Percentiles rank a stretch among this genome's conserved stretches.
Conservation (phyloP, 2,797 vertebrate species). For the Myotis findleyi region DNA sequence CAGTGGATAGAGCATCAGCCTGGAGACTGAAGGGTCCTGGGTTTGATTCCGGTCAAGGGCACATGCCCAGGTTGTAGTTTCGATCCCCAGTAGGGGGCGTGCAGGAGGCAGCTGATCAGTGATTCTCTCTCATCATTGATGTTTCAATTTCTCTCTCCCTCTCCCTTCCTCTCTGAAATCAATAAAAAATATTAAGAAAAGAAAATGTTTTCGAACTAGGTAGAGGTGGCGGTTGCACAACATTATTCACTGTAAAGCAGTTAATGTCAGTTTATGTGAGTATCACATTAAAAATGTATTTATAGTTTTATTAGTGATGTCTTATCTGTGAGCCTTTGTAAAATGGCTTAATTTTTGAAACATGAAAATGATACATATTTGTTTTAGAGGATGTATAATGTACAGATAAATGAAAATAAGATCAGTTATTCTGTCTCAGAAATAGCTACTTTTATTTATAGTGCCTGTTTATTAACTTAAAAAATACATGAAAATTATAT, state of each 20-base stretch:
- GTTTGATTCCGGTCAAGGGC: too few relatives aligned
- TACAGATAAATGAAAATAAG: background rate
- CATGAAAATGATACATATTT: conserved; percentile 2
- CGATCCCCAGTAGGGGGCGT: too few relatives aligned
- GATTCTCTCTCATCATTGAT: too few relatives aligned
- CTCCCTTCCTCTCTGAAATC: too few relatives aligned
- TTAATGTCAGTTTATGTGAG: conserved; percentile 16
- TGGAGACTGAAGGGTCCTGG: too few relatives aligned
- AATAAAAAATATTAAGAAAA: too few relatives aligned
- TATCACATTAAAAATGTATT: conserved; percentile 38
- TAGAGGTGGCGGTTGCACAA: background rate
- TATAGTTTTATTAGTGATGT: conserved; percentile 4
- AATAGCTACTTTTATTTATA: conserved; percentile 11
- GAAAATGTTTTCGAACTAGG: background rate
- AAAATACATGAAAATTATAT: conserved; percentile 5
- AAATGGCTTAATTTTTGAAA: conserved; percentile 10
- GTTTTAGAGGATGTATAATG: conserved; percentile 3
- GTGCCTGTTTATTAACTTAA: background rate
- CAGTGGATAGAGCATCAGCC: too few relatives aligned
- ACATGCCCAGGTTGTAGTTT: too few relatives aligned
- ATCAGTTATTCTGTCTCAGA: background rate
- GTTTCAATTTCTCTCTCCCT: too few relatives aligned
- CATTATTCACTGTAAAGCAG: background rate
- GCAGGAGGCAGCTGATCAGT: too few relatives aligned
- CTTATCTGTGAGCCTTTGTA: background rate